Evolutionary conservation across 2,888 invertebrate genomes (phyloP), one percentile per base, ranked within the genome.

Genomic region (Drosophila siamana): DNA sequence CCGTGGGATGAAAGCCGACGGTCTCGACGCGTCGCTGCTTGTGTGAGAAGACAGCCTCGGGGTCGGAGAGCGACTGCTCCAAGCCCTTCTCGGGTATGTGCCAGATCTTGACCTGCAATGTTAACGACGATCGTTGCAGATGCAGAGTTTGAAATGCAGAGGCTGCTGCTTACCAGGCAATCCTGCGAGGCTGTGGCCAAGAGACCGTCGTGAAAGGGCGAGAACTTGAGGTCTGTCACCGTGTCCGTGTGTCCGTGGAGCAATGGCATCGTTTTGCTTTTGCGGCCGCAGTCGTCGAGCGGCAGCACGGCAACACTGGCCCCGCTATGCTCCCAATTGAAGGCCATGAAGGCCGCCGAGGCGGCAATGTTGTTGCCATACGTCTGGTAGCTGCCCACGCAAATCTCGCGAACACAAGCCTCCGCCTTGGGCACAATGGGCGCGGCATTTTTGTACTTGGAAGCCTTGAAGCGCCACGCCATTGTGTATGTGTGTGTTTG

Each of bases 381-480:
- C 15, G 98, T 98, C 91, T 97, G 97, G 92, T 98, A 97, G 30
- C 97, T 97, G 26, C 98, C 98, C 65, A 98, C 97, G 88, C 96
- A 96, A 81, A 99, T 95, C 92, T 98, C 98, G 80, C 97, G 94
- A 78, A 97, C 94, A 77, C 93, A 95, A 92, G 96, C 96, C 94
- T 98, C 98, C 67, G 98, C 97, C 92, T 98, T 98, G 38, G 98
- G 98, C 89, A 98, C 96, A 90, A 98, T 98, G 43, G 98, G 98
- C 80, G 97, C 96, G 74, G 98, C 98, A 95, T 99, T 99, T 94
- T 98, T 99, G 93, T 97, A 99, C 93, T 99, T 99, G 73, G 98
- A 98, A 91, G 98, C 97, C 94, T 98, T 98, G 93, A 98, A 98
- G 93, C 98, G 94, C 97, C 97, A 97, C 93, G 97, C 97, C 97